phyloP scores from a whole-genome alignment of 2,113 vertebrate genomes.

The Proteles cristata region DNA sequence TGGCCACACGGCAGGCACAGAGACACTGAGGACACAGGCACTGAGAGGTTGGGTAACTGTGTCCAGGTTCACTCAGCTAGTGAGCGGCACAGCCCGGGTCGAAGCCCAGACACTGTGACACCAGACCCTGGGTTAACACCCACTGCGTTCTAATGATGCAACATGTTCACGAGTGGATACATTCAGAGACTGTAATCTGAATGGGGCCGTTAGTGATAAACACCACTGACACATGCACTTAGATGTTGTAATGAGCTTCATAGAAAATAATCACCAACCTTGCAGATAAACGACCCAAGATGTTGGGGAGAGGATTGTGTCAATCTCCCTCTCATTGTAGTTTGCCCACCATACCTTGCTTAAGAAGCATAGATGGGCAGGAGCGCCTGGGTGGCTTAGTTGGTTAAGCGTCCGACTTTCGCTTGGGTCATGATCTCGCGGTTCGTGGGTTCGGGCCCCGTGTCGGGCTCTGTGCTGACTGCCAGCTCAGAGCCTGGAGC shows the following conservation, averaged over 20 bases:
- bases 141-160: accelerated
- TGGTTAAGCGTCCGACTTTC: too few species aligned
- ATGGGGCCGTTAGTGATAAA: neutral
- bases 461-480: too few species aligned
- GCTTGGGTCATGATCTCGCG: too few species aligned
- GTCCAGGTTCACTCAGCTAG: too few species aligned
- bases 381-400: too few species aligned
- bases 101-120: neutral
- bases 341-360: neutral
- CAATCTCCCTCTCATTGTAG: neutral
- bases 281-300: neutral
- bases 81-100: neutral
- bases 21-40: neutral
- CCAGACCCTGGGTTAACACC: neutral
- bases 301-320: neutral
- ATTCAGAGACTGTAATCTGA: neutral
- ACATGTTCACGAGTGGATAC: too few species aligned
- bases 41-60: neutral
- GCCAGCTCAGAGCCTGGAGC: too few species aligned
- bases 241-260: neutral
- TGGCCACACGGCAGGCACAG: neutral
- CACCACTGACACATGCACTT: neutral
- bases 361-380: neutral
- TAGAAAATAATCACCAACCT: neutral
- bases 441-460: too few species aligned